Evolutionary conservation across 2,797 vertebrate species (phyloP), one percentile per base, ranked within the genome.

Genomic region (Smutsia gigantea): DNA sequence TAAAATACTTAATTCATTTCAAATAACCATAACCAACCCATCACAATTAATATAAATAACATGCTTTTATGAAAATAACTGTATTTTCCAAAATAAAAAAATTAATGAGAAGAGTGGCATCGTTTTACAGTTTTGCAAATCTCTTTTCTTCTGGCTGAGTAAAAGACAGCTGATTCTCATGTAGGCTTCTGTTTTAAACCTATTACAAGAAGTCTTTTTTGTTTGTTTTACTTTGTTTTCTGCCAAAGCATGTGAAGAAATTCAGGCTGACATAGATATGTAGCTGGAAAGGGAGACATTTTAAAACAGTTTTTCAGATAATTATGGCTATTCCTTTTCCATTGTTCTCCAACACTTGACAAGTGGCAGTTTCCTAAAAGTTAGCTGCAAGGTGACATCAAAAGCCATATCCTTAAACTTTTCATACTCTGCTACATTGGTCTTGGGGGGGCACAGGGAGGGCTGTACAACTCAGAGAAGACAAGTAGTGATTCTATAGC

Each of bases 301-400:
- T 85, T 59, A 68, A 46, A 46, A 83, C 64, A 66, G 75, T 18
- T 96, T 93, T 90, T 69, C 39, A 51, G 78, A 61, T 93, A 91
- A 83, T 31, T 39, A 53, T 74, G 19, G 9, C 27, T 72, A 77
- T 79, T 79, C 6, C 25, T 69, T 42, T 55, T 68, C 79, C 27
- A 74, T 8, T 55, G 8, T 49, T 88, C 46, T 61, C 7, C 14
- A 78, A 68, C 78, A 66, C 13, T 83, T 78, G 55, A 94, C 55
- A 61, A 88, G 53, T 57, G 21, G 19, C 63, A 79, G 42, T 91
- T 93, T 92, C 51, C 77, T 82, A 91, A 57, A 90, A 14, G 37
- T 59, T 39, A 31, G 19, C 81, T 69, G 2, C 8, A 86, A 18
- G 42, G 13, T 39, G 42, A 89, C 68, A 55, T 86, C 66, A 59